phyloP scores from a whole-genome alignment of 2,888 invertebrate species.

The Tachina fera region DNA sequence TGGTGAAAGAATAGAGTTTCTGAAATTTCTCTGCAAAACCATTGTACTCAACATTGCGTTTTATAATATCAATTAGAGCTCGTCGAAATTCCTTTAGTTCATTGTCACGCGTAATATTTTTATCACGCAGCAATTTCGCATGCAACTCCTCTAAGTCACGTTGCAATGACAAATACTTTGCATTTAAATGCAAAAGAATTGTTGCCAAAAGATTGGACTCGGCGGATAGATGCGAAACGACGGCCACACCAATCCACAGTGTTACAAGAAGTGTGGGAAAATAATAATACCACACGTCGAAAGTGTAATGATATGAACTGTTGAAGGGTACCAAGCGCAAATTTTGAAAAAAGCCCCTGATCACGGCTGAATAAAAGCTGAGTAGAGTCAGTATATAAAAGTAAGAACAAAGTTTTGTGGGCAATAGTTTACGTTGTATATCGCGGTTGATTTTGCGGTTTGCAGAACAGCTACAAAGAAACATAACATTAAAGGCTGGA shows the following conservation, averaged over 20 bases:
- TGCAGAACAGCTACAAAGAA: conserved; percentile 56
- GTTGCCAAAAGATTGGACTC: conserved; percentile 78
- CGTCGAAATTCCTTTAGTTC: conserved; percentile 73
- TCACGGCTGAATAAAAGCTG: conserved; percentile 73
- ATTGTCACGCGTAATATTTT: conserved; percentile 5
- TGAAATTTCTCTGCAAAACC: conserved; percentile 76
- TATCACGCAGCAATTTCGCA: conserved; percentile 5
- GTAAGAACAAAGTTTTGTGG: conserved; percentile 74
- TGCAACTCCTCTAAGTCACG: conserved; percentile 72
- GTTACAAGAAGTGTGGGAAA: conserved; percentile 73
- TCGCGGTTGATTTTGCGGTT: conserved; percentile 67
- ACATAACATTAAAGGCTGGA: too few species aligned
- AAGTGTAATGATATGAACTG: conserved; percentile 76
- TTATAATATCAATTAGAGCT: conserved; percentile 72
- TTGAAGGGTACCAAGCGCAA: conserved; percentile 76
- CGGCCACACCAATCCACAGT: conserved; percentile 75
- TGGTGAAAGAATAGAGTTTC: conserved; percentile 76
- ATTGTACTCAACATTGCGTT: conserved; percentile 76
- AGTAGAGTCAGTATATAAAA: conserved; percentile 74
- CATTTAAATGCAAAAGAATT: conserved; percentile 78
- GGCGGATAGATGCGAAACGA: conserved; percentile 75
- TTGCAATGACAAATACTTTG: conserved; percentile 75
- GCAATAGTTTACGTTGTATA: conserved; percentile 75
- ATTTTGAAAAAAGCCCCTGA: conserved; percentile 73
- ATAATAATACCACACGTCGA: conserved; percentile 72